A percentile compares a stretch with the other conserved stretches of the same genome.
Conservation (phyloP, 2,888 invertebrate species). For the Hipparchia semele region DNA sequence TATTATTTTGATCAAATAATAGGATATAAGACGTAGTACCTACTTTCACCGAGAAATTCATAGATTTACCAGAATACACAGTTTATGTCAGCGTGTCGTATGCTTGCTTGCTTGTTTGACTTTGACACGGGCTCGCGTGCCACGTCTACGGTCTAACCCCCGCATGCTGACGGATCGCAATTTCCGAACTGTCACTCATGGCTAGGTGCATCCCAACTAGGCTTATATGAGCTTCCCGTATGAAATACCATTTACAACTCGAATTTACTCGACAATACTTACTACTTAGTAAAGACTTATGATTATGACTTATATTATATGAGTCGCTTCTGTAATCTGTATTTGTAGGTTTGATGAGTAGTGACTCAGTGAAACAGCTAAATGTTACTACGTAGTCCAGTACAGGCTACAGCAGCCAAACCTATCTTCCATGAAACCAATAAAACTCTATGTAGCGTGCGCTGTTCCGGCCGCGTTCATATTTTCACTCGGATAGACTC, state of each 20-base stretch:
- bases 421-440: background rate
- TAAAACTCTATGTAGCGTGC: slow-evolving; percentile 1
- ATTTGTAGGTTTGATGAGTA: too few species aligned
- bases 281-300: too few species aligned
- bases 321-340: too few species aligned
- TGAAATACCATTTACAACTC: background rate
- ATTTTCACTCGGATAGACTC: slow-evolving; percentile 2
- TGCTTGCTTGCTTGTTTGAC: background rate
- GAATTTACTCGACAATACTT: background rate
- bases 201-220: background rate
- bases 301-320: too few species aligned
- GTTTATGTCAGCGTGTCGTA: background rate
- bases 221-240: slow-evolving; percentile 3
- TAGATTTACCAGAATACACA: background rate
- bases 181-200: slow-evolving; percentile 17
- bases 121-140: background rate
- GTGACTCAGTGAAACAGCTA: too few species aligned
- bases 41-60: too few species aligned
- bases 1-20: too few species aligned
- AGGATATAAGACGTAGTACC: too few species aligned
- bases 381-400: too few species aligned
- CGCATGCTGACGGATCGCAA: slow-evolving; percentile 5
- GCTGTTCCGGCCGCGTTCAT: background rate
- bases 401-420: background rate
- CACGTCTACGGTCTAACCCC: background rate